Evolutionary conservation across 2,888 invertebrate species (phyloP).

Genomic region (Lithosia quadra): DNA sequence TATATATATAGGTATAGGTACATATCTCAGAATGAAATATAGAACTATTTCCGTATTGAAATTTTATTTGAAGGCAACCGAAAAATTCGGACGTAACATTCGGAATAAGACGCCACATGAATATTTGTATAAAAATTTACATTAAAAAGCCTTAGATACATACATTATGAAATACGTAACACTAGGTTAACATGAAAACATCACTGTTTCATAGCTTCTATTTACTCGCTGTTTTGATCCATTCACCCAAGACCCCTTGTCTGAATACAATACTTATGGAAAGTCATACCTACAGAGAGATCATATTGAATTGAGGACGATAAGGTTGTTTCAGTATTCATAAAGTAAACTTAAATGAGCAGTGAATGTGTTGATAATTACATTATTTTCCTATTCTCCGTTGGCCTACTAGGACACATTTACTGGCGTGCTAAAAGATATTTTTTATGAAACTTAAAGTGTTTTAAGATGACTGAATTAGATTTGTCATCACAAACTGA

Average conservation of each 20-base stretch:
- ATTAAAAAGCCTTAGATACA: background rate
- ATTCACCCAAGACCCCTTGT: background rate
- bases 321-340: background rate
- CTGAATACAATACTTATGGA: background rate
- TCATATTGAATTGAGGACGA: background rate
- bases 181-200: background rate
- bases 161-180: background rate
- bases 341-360: background rate
- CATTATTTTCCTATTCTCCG: background rate
- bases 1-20: too few relatives aligned
- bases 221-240: background rate
- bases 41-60: too few relatives aligned
- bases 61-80: too few relatives aligned
- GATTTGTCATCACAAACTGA: background rate
- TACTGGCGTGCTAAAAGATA: background rate
- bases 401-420: background rate
- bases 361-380: background rate
- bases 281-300: background rate
- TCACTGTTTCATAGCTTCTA: conserved; percentile 8
- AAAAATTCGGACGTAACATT: too few relatives aligned
- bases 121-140: background rate
- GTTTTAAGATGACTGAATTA: conserved; percentile 7
- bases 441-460: background rate
- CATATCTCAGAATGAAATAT: too few relatives aligned
- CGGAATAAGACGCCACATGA: background rate